Evolutionary conservation across 2,888 invertebrate species (phyloP).

Genomic region (Acronicta psi): DNA sequence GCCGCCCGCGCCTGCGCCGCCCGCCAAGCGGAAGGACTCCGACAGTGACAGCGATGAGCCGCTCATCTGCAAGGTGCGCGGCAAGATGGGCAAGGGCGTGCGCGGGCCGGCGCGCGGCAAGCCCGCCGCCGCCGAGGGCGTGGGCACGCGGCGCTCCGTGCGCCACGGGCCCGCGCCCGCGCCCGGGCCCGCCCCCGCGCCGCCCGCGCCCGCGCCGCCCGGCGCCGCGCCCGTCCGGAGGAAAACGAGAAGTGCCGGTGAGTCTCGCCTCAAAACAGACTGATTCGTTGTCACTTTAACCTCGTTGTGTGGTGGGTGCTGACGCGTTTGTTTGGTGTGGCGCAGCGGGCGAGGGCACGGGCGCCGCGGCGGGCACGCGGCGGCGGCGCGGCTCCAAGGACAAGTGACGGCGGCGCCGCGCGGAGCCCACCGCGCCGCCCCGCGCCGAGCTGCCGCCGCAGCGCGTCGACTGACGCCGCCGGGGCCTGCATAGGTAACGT

Average conservation of each 20-base stretch:
- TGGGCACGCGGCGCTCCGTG: constrained; percentile 89
- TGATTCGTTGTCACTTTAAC: constrained; percentile 19
- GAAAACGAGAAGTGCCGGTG: constrained; percentile 93
- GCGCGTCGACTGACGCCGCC: constrained; percentile 49
- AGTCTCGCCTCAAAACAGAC: constrained; percentile 60
- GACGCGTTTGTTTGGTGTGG: constrained; percentile 37
- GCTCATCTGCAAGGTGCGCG: constrained; percentile 92
- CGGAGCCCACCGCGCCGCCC: constrained; percentile 38
- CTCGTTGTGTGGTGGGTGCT: constrained; percentile 18
- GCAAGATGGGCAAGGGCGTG: constrained; percentile 64
- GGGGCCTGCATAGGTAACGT: constrained; percentile 18
- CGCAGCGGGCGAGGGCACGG: constrained; percentile 75
- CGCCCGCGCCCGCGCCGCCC: constrained; percentile 64
- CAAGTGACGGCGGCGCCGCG: constrained; percentile 91
- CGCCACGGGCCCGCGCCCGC: constrained; percentile 78
- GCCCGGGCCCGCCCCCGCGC: constrained; percentile 60
- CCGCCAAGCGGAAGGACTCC: constrained; percentile 90
- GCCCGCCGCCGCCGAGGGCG: constrained; percentile 76
- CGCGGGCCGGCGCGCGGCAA: constrained; percentile 51
- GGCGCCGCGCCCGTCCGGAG: constrained; percentile 79
- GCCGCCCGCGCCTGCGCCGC: constrained; percentile 78
- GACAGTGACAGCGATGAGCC: constrained; percentile 95
- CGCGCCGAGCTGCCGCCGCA: constrained; percentile 71
- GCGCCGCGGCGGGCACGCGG: constrained; percentile 68
- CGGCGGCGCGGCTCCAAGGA: constrained; percentile 92